phyloP scores from a whole-genome alignment of 2,888 invertebrate genomes.

The Craniophora ligustri region DNA sequence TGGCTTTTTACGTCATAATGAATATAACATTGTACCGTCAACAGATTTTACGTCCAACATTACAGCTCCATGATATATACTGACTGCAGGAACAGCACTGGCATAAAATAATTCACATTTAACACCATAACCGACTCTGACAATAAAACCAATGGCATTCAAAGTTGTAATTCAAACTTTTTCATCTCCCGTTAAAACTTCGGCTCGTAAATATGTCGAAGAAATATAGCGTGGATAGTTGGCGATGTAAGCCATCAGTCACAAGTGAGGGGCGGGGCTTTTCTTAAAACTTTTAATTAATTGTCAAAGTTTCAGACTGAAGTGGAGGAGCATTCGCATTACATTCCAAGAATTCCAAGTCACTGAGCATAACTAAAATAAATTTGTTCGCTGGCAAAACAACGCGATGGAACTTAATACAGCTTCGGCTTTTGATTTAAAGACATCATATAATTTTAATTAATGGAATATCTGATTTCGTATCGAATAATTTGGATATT shows the following conservation, averaged over 20 bases:
- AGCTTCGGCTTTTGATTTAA: slow-evolving; percentile 60
- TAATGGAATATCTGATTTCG: slow-evolving; percentile 26
- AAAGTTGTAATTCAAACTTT: slow-evolving; percentile 23
- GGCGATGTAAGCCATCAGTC: slow-evolving; percentile 47
- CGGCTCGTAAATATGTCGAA: slow-evolving; percentile 34
- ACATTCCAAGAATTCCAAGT: slow-evolving; percentile 69
- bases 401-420: slow-evolving; percentile 57
- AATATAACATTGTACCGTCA: too few relatives aligned
- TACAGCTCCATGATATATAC: too few relatives aligned
- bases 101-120: not conserved
- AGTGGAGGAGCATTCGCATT: slow-evolving; percentile 63
- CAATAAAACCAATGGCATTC: slow-evolving; percentile 21
- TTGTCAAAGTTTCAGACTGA: slow-evolving; percentile 70
- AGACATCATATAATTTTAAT: slow-evolving; percentile 44
- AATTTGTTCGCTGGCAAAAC: slow-evolving; percentile 71
- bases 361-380: slow-evolving; percentile 68
- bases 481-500: slow-evolving; percentile 14
- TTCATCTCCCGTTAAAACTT: slow-evolving; percentile 25
- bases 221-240: slow-evolving; percentile 50
- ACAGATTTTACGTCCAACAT: too few relatives aligned
- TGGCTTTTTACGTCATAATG: too few relatives aligned
- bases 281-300: slow-evolving; percentile 82
- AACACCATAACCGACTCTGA: slow-evolving; percentile 1
- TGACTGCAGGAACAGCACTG: not conserved
- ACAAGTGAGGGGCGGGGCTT: slow-evolving; percentile 52